Evolutionary conservation across 2,797 vertebrate species (phyloP).

Genomic region (Peromyscus melanophrys): DNA sequence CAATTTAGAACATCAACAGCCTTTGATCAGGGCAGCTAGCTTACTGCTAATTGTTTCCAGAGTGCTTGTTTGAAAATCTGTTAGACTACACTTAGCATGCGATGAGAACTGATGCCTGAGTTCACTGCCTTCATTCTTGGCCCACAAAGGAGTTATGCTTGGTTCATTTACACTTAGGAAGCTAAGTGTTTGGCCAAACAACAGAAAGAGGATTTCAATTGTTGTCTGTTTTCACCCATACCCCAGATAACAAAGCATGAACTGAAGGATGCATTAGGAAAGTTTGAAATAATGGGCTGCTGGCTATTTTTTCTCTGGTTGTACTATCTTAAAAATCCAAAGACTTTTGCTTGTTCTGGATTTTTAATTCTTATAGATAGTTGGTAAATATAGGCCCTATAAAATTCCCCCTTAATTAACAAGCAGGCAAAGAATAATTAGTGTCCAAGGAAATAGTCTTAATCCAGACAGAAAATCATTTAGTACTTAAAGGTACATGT

Average conservation of each 20-base stretch:
- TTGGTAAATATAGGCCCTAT: neutral
- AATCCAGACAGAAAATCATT: neutral
- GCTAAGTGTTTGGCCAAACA: slow-evolving; percentile 77
- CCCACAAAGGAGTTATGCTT: slow-evolving; percentile 75
- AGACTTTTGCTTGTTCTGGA: neutral
- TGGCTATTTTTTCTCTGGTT: slow-evolving; percentile 56
- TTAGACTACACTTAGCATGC: slow-evolving; percentile 85
- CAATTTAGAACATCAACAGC: slow-evolving; percentile 87
- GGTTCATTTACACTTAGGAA: slow-evolving; percentile 84
- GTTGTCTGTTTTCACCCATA: slow-evolving; percentile 69
- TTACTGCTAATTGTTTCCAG: slow-evolving; percentile 92
- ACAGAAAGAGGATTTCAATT: slow-evolving; percentile 83
- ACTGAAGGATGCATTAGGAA: slow-evolving; percentile 64
- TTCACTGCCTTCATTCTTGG: slow-evolving; percentile 86
- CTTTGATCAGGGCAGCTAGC: slow-evolving; percentile 86
- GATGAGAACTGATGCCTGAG: slow-evolving; percentile 84
- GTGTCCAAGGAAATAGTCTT: neutral
- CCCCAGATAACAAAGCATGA: slow-evolving; percentile 72
- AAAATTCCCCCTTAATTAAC: slow-evolving; percentile 22
- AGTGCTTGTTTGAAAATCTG: slow-evolving; percentile 90
- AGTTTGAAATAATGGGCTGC: slow-evolving; percentile 20
- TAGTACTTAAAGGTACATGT: neutral
- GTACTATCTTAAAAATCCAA: slow-evolving; percentile 54
- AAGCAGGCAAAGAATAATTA: neutral
- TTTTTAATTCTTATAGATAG: neutral